Base-by-base conservation (phyloP, 2,113 vertebrate species). In the Sebastes fasciatus region DNA sequence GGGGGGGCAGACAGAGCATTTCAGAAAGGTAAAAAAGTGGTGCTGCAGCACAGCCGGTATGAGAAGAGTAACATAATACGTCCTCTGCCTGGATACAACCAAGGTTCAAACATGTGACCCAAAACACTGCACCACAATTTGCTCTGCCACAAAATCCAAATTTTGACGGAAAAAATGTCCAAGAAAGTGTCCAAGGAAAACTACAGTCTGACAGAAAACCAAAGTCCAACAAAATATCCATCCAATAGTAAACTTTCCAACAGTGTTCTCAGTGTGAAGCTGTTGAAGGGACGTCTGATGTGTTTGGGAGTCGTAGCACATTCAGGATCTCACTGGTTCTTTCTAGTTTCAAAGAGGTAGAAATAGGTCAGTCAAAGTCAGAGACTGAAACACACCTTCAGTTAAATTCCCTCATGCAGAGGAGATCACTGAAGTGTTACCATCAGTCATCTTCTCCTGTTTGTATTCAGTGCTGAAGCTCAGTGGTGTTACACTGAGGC, bases 111-210 rank as follows among this genome's bases (percentile, higher is more conserved):
- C 63, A 63, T 52, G 14, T 46, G 68, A 69, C 76, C 54, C 54
- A 68, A 77, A 68, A 34, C 43, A 42, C 5, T 12, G 14, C 61
- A 51, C 82, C 82, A 78, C 62, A 66, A 34, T 43, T 83, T 68
- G 14, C 46, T 73, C 49, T 57, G 42, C 49, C 61, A 65, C 42
- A 43, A 46, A 77, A 63, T 58, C 46, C 26, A 57, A 13, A 21
- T 62, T 69, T 40, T 51, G 17, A 52, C 5, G n/a, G 9, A 55
- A 43, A 60, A 26, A 26, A 55, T 34, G 34, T 34, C 34, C 34
- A 34, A 34, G 43, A 34, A 58, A 61, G 19, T 57, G 21, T 76
- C 75, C 63, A 77, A 83, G 8, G 1, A 75, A 85, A 83, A 80
- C 60, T 66, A 4, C 21, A 79, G 26, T 74, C 16, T 14, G 40